Evolutionary conservation across 2,888 invertebrate species (phyloP).

Genomic region (Scaptomyza parva): DNA sequence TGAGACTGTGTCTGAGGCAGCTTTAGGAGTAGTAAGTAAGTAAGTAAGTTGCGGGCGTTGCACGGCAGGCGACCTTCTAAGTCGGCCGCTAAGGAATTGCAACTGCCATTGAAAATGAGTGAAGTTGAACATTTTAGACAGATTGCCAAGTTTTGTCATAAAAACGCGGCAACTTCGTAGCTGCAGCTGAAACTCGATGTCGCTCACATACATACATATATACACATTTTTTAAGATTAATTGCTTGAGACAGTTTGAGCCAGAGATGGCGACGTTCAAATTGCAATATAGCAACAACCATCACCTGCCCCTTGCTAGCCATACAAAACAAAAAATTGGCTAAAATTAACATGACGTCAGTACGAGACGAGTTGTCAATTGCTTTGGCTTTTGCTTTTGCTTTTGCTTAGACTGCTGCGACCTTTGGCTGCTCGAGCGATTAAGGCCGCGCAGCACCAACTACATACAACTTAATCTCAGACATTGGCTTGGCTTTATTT

Average conservation of each 20-base stretch:
- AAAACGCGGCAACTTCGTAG: slow-evolving; percentile 50
- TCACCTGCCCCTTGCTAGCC: slow-evolving; percentile 66
- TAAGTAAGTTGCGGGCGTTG: slow-evolving; percentile 60
- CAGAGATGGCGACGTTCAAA: slow-evolving; percentile 57
- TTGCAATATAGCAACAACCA: slow-evolving; percentile 43
- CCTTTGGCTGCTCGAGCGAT: slow-evolving; percentile 65
- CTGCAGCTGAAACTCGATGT: slow-evolving; percentile 46
- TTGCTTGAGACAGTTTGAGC: slow-evolving; percentile 81
- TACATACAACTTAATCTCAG: slow-evolving; percentile 56
- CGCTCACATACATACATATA: slow-evolving; percentile 33
- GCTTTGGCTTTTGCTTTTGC: slow-evolving; percentile 60
- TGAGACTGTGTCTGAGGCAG: slow-evolving; percentile 52
- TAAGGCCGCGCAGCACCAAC: slow-evolving; percentile 72
- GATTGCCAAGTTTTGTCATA: slow-evolving; percentile 81
- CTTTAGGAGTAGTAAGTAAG: slow-evolving; percentile 20
- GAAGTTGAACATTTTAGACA: slow-evolving; percentile 81
- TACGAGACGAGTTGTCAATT: slow-evolving; percentile 41
- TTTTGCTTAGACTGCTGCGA: slow-evolving; percentile 52
- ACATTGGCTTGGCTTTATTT: slow-evolving; percentile 31
- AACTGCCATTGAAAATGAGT: slow-evolving; percentile 80
- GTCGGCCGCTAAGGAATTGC: slow-evolving; percentile 76
- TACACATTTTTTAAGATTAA: slow-evolving; percentile 73
- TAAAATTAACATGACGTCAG: slow-evolving; percentile 77
- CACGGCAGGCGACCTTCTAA: slow-evolving; percentile 73
- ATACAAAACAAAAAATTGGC: slow-evolving; percentile 68